phyloP scores from a whole-genome alignment of 2,888 invertebrate genomes.

The Drosophila ezoana region DNA sequence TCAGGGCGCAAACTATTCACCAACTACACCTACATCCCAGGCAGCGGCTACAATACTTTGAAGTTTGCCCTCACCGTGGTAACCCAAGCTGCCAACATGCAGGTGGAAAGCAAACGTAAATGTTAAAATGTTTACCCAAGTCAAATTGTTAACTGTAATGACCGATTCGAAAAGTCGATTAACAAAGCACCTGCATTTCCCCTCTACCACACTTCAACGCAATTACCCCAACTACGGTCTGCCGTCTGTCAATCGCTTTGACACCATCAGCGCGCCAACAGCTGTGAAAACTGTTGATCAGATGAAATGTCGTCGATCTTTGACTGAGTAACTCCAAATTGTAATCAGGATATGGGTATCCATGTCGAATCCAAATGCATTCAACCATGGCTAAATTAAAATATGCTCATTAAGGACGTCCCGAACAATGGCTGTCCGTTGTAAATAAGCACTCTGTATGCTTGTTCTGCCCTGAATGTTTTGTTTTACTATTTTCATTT shows the following conservation, averaged over 20 bases:
- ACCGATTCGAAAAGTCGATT: slow-evolving; percentile 63
- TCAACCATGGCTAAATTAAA: slow-evolving; percentile 62
- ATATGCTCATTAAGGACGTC: slow-evolving; percentile 68
- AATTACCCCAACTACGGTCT: slow-evolving; percentile 14
- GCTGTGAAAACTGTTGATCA: slow-evolving; percentile 28
- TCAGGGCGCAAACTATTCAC: neutral
- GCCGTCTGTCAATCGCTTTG: slow-evolving; percentile 4
- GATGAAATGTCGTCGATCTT: slow-evolving; percentile 13
- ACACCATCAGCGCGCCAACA: slow-evolving; percentile 15
- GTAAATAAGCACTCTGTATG: slow-evolving; percentile 50
- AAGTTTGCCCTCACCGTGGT: slow-evolving; percentile 14
- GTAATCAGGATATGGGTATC: neutral
- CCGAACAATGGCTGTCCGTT: slow-evolving; percentile 52
- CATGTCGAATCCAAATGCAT: slow-evolving; percentile 16
- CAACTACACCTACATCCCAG: neutral
- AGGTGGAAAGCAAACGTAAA: slow-evolving; percentile 55
- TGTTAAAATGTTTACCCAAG: slow-evolving; percentile 67
- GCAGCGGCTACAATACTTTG: slow-evolving; percentile 30
- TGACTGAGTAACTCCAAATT: slow-evolving; percentile 4
- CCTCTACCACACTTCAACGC: slow-evolving; percentile 3
- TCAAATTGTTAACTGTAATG: slow-evolving; percentile 70
- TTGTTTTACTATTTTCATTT: slow-evolving; percentile 17
- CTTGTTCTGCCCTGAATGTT: slow-evolving; percentile 10
- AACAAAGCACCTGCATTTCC: slow-evolving; percentile 38
- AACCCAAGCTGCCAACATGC: slow-evolving; percentile 10